Conservation (phyloP, 1,140 invertebrate species). For the Drosophila obscura region DNA sequence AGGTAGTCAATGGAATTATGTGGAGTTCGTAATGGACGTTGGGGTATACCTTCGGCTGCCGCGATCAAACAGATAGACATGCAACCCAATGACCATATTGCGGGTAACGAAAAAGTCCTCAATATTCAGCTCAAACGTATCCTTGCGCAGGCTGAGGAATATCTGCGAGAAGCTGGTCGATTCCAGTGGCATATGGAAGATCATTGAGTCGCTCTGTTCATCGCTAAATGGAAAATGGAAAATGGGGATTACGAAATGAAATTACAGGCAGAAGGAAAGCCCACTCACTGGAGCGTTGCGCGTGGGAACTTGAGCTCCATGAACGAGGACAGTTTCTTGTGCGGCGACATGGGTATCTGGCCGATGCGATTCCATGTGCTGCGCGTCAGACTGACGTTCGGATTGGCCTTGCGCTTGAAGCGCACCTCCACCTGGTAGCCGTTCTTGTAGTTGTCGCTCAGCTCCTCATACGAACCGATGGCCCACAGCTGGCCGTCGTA, state of each 20-base stretch:
- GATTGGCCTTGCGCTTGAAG: conserved; percentile 62
- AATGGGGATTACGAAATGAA: background rate
- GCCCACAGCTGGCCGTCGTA: conserved; percentile 90
- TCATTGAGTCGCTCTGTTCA: conserved; percentile 25
- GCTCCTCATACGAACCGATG: conserved; percentile 87
- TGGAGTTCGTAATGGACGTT: too few species aligned
- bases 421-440: conserved; percentile 75
- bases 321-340: conserved; percentile 53
- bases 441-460: conserved; percentile 84
- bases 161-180: conserved; percentile 47
- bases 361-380: conserved; percentile 65
- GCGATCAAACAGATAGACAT: too few species aligned
- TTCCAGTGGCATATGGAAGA: conserved; percentile 33
- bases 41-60: too few species aligned
- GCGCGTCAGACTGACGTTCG: conserved; percentile 44
- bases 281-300: conserved; percentile 47
- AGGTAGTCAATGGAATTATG: too few species aligned
- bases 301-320: conserved; percentile 58
- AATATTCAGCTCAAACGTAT: conserved; percentile 64
- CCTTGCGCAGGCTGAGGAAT: conserved; percentile 49
- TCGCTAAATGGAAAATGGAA: conserved; percentile 15
- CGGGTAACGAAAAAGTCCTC: conserved; percentile 64
- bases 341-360: conserved; percentile 60
- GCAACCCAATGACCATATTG: conserved; percentile 28
- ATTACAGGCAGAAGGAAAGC: background rate